Conservation (phyloP, 92 coral and sea anemone species). For the Pocillopora grandis region DNA sequence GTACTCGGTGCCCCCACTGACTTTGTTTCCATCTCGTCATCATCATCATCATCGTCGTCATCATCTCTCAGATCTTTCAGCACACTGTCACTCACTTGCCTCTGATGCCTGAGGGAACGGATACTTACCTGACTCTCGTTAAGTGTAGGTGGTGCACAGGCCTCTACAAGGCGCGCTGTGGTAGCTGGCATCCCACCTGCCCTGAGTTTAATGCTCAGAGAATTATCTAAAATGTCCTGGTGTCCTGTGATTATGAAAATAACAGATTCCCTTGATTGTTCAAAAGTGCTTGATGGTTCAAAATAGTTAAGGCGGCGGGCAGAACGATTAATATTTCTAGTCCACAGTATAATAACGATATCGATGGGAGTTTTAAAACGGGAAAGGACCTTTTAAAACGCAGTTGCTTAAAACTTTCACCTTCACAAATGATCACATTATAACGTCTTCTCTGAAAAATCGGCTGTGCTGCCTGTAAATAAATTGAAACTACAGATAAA, state of each 20-base stretch:
- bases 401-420: too few relatives aligned
- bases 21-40: slow-evolving; percentile 51
- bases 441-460: too few relatives aligned
- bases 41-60: slow-evolving; percentile 63
- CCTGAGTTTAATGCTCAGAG: slow-evolving; percentile 79
- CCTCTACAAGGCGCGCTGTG: slow-evolving; percentile 90
- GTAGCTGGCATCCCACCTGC: slow-evolving; percentile 95
- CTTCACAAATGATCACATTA: too few relatives aligned
- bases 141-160: slow-evolving; percentile 79
- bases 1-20: slow-evolving; percentile 66
- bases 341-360: too few relatives aligned
- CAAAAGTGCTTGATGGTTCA: background rate
- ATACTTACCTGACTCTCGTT: slow-evolving; percentile 20
- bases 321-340: too few relatives aligned
- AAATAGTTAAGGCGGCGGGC: background rate
- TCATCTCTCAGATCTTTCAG: slow-evolving; percentile 55
- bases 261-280: background rate
- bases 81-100: slow-evolving; percentile 86
- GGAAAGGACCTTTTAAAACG: too few relatives aligned
- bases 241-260: slow-evolving; percentile 35
- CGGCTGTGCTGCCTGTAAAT: too few relatives aligned
- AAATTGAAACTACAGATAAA: too few relatives aligned
- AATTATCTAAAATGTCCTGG: slow-evolving; percentile 56
- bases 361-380: too few relatives aligned
- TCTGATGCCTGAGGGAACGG: slow-evolving; percentile 61